Base-by-base conservation (phyloP, 2,797 vertebrate genomes). In the Parauchenoglanis ngamensis region DNA sequence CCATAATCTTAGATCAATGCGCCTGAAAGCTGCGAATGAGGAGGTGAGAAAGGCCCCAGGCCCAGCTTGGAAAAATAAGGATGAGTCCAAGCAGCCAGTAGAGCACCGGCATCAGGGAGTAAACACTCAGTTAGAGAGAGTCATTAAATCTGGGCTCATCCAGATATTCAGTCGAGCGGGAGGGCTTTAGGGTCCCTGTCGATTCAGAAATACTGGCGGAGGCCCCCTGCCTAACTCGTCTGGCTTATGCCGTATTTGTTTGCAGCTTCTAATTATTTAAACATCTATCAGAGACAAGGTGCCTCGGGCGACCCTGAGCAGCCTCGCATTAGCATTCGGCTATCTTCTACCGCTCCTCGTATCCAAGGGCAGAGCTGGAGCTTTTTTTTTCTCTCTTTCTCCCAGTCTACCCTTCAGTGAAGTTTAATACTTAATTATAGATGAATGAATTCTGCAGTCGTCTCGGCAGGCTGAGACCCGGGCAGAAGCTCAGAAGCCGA, bases 351-450 rank as follows among this genome's bases (percentile, higher is more conserved):
- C 5, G 10, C 61, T 68, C 79, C 70, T 79, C 59, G 13, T 78
- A 85, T 92, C 84, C 84, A 92, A 90, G 87, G 89, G 89, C 88
- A 92, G 86, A 87, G 83, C 88, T 87, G 89, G 78, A 72, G 65
- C 81, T 80, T 80, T 84, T 65, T 40, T 28, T 25, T 13, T 23
- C 49, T 2, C 19, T 23, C 54, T 67, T 35, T 83, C 56, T 81
- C 79, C 79, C 84, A 82, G 76, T 87, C 67, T 63, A 89, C 63
- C 85, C 88, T 88, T 91, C 86, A 88, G 85, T 88, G 88, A 91
- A 90, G 90, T 91, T 89, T 87, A 86, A 90, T 86, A 87, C 86
- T 92, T 91, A 90, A 92, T 92, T 92, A 92, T 91, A 91, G 87
- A 92, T 91, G 81, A 91, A 89, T 83, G 67, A 81, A 89, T 87